Evolutionary conservation across 2,888 invertebrate genomes (phyloP), one percentile per base, ranked within the genome.

Genomic region (Chloromyia formosa): DNA sequence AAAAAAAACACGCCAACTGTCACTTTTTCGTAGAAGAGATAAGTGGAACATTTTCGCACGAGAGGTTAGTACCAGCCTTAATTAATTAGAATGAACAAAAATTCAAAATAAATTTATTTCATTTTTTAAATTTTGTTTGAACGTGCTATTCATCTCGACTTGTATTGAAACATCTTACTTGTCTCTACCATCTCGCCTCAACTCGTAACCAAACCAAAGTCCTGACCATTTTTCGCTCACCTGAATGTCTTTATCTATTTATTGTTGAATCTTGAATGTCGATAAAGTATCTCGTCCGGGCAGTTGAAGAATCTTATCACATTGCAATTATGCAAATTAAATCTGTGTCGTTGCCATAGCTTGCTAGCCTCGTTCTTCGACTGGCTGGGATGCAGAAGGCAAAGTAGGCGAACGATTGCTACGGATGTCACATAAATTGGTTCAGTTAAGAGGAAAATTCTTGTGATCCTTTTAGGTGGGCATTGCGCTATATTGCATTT

Each of bases 261-360:
- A 35, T 35, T 35, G 27, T 35, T 35, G 27, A 35, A 35, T 35
- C 27, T n/a, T 20, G 58, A 58, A 58, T 58, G 58, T 23, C 60
- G 60, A 60, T 60, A 60, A 60, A 60, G 27, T 60, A 60, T 18
- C 20, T 60, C 22, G 23, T n/a, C 23, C 23, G 60, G 10, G 22
- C 27, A 60, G 7, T 23, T 10, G 22, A 60, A 60, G 60, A 60
- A 60, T 60, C 60, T 60, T 60, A 60, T 60, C 60, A 60, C 60
- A 23, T 60, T 60, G 60, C 60, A 60, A 60, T 60, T 60, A 60
- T 60, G 60, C 60, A 60, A 60, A 60, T 60, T 60, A 22, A 7
- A 60, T 60, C 60, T 60, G 27, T 60, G 23, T 60, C 60, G 7
- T 60, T 7, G 56, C 20, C 22, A 18, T 60, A 10, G 22, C 60